phyloP scores from a whole-genome alignment of 92 coral and sea anemone species.

The Zoanthus sansibaricus region DNA sequence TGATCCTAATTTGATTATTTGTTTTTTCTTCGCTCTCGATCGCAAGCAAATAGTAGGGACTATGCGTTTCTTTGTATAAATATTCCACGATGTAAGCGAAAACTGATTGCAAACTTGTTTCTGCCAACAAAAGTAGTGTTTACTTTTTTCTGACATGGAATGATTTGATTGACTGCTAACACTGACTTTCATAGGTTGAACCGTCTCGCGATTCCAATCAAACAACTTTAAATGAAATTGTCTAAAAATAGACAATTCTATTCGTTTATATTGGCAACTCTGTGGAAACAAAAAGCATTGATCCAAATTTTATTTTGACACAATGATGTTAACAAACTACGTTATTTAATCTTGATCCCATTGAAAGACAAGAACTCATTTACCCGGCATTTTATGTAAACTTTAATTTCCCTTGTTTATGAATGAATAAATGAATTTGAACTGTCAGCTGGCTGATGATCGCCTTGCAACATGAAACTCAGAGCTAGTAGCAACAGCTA shows the following conservation, averaged over 20 bases:
- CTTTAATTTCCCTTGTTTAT: no score
- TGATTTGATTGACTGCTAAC: constrained; percentile 31
- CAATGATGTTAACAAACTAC: neutral
- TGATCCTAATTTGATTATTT: constrained; percentile 12
- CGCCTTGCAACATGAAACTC: no score
- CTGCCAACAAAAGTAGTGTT: neutral
- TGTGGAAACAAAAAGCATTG: neutral
- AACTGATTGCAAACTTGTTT: constrained; percentile 10
- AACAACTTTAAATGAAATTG: neutral
- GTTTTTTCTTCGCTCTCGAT: constrained; percentile 24
- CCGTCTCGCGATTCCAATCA: neutral
- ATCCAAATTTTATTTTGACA: neutral
- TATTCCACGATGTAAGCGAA: constrained; percentile 29
- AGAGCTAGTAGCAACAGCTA: no score
- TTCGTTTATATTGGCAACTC: neutral
- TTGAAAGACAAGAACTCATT: constrained; percentile 4
- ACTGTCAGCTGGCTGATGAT: no score
- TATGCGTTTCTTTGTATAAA: constrained; percentile 27
- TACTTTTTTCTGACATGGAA: neutral
- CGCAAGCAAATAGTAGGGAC: constrained; percentile 20
- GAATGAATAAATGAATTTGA: no score
- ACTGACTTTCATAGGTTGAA: neutral
- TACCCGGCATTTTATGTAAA: neutral
- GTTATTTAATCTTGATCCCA: neutral
- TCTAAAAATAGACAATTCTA: neutral